Base-by-base conservation (phyloP, 2,797 vertebrate species). In the Xenentodon cancila region DNA sequence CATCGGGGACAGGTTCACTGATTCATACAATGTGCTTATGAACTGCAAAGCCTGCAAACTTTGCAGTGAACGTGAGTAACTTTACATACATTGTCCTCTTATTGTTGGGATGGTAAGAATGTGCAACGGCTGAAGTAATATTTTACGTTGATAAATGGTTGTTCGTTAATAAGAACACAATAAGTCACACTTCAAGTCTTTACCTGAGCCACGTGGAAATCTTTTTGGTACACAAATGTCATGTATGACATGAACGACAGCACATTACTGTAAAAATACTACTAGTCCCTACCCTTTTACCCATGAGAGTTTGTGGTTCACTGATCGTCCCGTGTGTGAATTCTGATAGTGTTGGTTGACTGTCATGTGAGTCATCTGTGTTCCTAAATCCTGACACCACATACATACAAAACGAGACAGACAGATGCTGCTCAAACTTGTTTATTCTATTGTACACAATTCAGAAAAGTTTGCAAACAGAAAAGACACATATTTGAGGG, bases 51-150 rank as follows among this genome's bases (percentile, higher is more conserved):
- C 8, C 1, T 94, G 93, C 52, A 0, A 1, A 0, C 4, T 0
- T 1, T 94, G 92, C 73, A 22, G 32, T 0, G 47, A 34, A 34
- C 0, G 92, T 93, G 53, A 88, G 90, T 88, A 45, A 64, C 32
- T 59, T 59, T 12, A 40, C 49, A 68, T 4, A 32, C 64, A 58
- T 47, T 46, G 3, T 13, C 9, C n/a, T 40, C 11, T 8, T 45
- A 16, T 9, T 21, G 25, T 2, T 27, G 22, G n/a, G 27, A 53
- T 48, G 5, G 34, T 32, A 46, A 5, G 5, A 40, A 30, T 21
- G 18, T 52, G n/a, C 44, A 57, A 18, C n/a, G 32, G 13, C 27
- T 54, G 52, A 45, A 12, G 19, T 20, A 9, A 20, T n/a, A 17
- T 5, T 56, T 49, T 11, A 18, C 45, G 1, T 15, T 20, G 17